A percentile compares a stretch with the other conserved stretches of the same genome.
Evolutionary conservation across 2,888 invertebrate genomes (phyloP).

Genomic region (Sarcophaga caerulescens): DNA sequence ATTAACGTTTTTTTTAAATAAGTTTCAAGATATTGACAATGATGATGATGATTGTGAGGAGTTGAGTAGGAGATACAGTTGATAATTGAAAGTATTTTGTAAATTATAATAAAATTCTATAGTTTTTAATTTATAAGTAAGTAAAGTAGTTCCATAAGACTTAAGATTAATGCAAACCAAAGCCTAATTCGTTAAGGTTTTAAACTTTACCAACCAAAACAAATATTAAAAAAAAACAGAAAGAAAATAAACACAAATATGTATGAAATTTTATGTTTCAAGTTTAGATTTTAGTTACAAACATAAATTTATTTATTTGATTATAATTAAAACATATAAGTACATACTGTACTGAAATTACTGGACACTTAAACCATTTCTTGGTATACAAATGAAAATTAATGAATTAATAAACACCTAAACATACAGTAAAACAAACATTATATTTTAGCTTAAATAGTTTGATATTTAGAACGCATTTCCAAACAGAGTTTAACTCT

Average conservation of each 20-base stretch:
- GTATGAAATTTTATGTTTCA: conserved; percentile 9
- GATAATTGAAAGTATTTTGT: conserved; percentile 58
- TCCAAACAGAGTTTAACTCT: conserved; percentile 76
- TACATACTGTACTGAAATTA: background rate
- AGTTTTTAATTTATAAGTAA: conserved; percentile 46
- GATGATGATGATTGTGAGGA: background rate
- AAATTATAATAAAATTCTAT: conserved; percentile 56
- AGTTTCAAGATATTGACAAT: background rate
- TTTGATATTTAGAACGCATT: conserved; percentile 71
- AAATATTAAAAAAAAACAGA: background rate
- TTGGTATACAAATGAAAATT: no score
- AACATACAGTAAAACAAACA: background rate
- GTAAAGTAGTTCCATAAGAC: conserved; percentile 52
- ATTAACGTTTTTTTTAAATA: conserved; percentile 2
- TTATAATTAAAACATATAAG: conserved; percentile 37
- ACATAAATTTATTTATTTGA: conserved; percentile 29
- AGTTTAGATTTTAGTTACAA: conserved; percentile 17
- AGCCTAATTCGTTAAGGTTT: background rate
- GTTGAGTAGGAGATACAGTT: background rate
- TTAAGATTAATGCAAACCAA: conserved; percentile 37
- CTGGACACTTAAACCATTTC: no score
- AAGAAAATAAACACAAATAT: conserved; percentile 8
- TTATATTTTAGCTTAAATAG: conserved; percentile 46
- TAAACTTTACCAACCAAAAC: conserved; percentile 3
- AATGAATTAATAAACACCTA: background rate